Evolutionary conservation across 2,888 invertebrate species (phyloP).

Genomic region (Sminthurinus aureus): DNA sequence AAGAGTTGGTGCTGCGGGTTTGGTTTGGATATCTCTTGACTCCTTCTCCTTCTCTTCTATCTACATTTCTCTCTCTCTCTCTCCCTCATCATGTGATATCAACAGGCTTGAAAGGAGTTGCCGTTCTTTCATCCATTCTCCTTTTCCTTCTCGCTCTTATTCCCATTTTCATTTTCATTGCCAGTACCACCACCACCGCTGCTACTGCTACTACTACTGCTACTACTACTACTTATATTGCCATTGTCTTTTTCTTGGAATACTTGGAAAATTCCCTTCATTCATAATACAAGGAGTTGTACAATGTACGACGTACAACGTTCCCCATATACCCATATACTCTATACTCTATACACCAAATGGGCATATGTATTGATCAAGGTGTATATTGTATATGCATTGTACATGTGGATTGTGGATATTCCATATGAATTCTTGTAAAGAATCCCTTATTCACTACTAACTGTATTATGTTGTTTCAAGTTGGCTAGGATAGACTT

Average conservation of each 20-base stretch:
- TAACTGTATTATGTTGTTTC: no score
- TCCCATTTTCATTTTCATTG: no score
- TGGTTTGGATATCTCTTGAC: neutral
- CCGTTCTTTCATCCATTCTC: conserved; percentile 1
- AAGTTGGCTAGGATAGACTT: no score
- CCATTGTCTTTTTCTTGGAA: no score
- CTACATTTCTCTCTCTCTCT: neutral
- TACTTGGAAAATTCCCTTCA: conserved; percentile 10
- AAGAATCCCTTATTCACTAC: neutral
- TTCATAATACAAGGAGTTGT: conserved; percentile 18
- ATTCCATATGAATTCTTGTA: neutral
- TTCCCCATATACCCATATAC: no score
- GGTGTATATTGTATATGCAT: neutral
- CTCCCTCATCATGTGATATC: conserved; percentile 9
- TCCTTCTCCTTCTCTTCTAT: neutral
- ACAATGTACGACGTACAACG: no score
- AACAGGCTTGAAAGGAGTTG: conserved; percentile 28
- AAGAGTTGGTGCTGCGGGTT: neutral
- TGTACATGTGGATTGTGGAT: neutral
- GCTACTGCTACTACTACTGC: no score
- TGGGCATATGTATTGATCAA: neutral
- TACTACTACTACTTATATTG: no score
- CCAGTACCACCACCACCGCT: no score
- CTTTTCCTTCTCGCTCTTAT: no score
- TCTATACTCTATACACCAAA: neutral